Conservation (phyloP, 2,888 invertebrate genomes). For the Nasonia oneida region DNA sequence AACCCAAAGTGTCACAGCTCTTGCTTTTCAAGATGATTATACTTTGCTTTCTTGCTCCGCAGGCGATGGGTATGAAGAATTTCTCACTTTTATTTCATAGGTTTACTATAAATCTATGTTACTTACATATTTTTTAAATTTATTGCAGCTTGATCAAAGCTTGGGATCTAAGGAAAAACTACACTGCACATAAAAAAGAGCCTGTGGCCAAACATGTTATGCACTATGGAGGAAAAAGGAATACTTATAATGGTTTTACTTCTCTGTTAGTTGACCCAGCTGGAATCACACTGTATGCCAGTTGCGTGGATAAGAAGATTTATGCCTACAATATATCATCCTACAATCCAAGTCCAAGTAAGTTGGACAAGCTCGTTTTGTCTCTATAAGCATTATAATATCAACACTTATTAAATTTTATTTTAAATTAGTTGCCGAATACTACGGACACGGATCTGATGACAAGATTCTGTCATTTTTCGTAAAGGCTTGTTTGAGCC, state of each 20-base stretch:
- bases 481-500: slow-evolving; percentile 90
- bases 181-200: slow-evolving; percentile 84
- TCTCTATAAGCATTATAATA: neutral
- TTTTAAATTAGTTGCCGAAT: slow-evolving; percentile 75
- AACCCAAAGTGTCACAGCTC: slow-evolving; percentile 89
- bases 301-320: slow-evolving; percentile 92
- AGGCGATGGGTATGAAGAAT: slow-evolving; percentile 85
- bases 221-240: slow-evolving; percentile 87
- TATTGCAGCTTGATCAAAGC: slow-evolving; percentile 85
- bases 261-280: slow-evolving; percentile 88
- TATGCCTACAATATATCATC: slow-evolving; percentile 91
- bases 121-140: neutral
- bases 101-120: neutral
- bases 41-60: slow-evolving; percentile 92
- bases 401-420: neutral
- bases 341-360: slow-evolving; percentile 84
- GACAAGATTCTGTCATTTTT: slow-evolving; percentile 91
- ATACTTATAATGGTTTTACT: slow-evolving; percentile 85
- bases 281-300: slow-evolving; percentile 87
- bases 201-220: slow-evolving; percentile 87
- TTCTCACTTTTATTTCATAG: slow-evolving; percentile 12
- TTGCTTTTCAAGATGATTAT: slow-evolving; percentile 90
- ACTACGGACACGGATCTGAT: slow-evolving; percentile 87
- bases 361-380: slow-evolving; percentile 47
- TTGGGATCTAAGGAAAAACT: slow-evolving; percentile 93